A percentile compares a stretch with the other conserved stretches of the same genome.
phyloP scores from a whole-genome alignment of 2,888 invertebrate species.

The Tanaodytes sp. region DNA sequence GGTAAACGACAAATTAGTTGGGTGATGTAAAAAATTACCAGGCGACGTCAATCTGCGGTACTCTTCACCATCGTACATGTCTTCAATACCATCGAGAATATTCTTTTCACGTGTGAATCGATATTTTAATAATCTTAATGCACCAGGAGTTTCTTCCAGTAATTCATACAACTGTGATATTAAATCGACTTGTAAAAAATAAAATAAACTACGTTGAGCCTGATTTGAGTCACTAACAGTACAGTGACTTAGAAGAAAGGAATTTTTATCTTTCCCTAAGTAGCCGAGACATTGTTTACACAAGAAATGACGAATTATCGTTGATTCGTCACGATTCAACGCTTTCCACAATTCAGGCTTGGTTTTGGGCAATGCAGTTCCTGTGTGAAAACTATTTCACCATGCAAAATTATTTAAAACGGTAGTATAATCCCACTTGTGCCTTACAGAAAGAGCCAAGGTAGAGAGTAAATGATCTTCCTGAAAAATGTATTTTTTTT shows the following conservation, averaged over 20 bases:
- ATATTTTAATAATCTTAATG: neutral
- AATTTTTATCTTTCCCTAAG: constrained; percentile 10
- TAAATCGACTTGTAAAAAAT: constrained; percentile 19
- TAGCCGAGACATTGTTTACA: constrained; percentile 9
- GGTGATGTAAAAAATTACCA: constrained; percentile 12
- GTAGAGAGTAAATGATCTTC: constrained; percentile 5
- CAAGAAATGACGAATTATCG: constrained; percentile 3
- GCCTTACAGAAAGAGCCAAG: constrained; percentile 10
- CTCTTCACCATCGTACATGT: constrained; percentile 22
- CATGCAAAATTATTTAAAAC: constrained; percentile 7
- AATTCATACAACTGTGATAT: constrained; percentile 9
- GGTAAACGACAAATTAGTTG: constrained; percentile 1
- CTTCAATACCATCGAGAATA: constrained; percentile 10
- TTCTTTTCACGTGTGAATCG: constrained; percentile 17
- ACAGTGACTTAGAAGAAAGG: neutral
- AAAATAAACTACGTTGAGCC: neutral
- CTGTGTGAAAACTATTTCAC: constrained; percentile 4
- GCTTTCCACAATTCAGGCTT: constrained; percentile 8
- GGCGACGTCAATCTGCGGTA: constrained; percentile 1
- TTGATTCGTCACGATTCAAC: constrained; percentile 2
- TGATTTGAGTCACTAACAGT: neutral
- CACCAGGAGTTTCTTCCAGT: neutral
- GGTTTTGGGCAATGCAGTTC: constrained; percentile 1
- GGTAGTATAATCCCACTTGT: constrained; percentile 11
- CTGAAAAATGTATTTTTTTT: neutral